Percentiles rank a stretch among this genome's conserved stretches.
Conservation (phyloP, 53 echinoderm and acorn worm species). For the Hippasteria phrygiana region DNA sequence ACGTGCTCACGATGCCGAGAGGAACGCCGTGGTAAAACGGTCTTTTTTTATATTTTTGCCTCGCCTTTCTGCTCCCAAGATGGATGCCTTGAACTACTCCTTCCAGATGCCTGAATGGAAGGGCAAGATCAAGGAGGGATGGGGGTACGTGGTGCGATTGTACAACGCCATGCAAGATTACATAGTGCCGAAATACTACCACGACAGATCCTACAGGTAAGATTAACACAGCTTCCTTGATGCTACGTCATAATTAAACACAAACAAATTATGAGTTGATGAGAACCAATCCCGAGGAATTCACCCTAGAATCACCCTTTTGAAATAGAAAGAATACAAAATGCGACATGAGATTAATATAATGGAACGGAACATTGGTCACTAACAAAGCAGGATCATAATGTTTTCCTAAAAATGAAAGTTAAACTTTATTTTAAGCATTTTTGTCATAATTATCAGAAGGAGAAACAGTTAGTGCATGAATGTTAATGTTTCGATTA, state of each 20-base stretch:
- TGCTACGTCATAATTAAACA: neutral
- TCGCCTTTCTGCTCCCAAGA: slow-evolving; percentile 24
- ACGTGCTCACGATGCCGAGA: neutral
- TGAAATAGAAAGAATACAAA: no score
- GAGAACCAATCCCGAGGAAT: no score
- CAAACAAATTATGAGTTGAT: neutral
- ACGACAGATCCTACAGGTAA: slow-evolving; percentile 93
- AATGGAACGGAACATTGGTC: no score
- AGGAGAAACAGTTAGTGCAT: no score
- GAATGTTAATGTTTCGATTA: no score
- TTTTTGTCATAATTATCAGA: no score
- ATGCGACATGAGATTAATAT: no score
- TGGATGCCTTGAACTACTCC: slow-evolving; percentile 80
- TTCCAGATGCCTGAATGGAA: slow-evolving; percentile 93
- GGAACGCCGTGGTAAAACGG: neutral
- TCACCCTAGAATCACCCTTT: no score
- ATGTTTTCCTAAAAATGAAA: no score
- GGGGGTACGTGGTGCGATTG: slow-evolving; percentile 68
- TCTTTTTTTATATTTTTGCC: neutral
- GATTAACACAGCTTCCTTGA: slow-evolving; percentile 20
- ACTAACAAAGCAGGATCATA: no score
- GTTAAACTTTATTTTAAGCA: no score
- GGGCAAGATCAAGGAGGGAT: slow-evolving; percentile 79
- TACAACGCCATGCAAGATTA: slow-evolving; percentile 88
- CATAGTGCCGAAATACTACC: slow-evolving; percentile 93